Evolutionary conservation across 1,140 invertebrate species (phyloP).

Genomic region (Camponotus vicinus): DNA sequence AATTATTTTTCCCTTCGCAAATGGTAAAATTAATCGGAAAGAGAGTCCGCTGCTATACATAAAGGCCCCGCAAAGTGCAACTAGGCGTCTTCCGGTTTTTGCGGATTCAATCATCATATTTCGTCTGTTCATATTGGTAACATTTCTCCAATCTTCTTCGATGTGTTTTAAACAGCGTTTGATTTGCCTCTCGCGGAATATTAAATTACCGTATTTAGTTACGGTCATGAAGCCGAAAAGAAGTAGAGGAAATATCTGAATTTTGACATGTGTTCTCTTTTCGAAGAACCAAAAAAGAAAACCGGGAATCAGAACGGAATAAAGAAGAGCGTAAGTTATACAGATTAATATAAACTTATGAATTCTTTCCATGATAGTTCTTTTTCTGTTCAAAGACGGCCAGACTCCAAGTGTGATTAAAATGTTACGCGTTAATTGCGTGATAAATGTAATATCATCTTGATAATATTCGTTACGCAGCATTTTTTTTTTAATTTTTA

Average conservation of each 20-base stretch:
- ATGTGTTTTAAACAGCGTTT: constrained; percentile 73
- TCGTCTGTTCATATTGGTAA: constrained; percentile 23
- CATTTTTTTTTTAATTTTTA: constrained; percentile 15
- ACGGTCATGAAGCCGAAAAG: constrained; percentile 74
- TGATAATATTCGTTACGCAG: constrained; percentile 17
- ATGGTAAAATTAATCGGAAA: constrained; percentile 74
- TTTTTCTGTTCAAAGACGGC: not conserved
- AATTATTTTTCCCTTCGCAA: constrained; percentile 40
- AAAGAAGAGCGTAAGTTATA: not conserved
- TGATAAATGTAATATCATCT: constrained; percentile 41
- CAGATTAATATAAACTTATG: not conserved
- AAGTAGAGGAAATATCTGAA: constrained; percentile 68
- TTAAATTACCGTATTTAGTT: constrained; percentile 70
- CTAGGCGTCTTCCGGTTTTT: constrained; percentile 67
- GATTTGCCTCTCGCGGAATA: constrained; percentile 67
- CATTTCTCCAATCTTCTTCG: constrained; percentile 72
- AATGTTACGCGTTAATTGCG: constrained; percentile 15
- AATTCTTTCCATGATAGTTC: not conserved
- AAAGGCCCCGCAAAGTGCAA: constrained; percentile 69
- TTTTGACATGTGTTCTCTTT: constrained; percentile 31
- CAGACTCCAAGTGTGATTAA: constrained; percentile 20
- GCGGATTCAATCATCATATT: constrained; percentile 70
- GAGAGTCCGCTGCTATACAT: constrained; percentile 78
- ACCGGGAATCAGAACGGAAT: constrained; percentile 29
- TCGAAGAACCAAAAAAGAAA: not conserved